These are phyloP conservation scores for Romanogobio albipinnatus DNA, from an alignment of 2,113 vertebrate species.

Conservation along the genomic window DNA sequence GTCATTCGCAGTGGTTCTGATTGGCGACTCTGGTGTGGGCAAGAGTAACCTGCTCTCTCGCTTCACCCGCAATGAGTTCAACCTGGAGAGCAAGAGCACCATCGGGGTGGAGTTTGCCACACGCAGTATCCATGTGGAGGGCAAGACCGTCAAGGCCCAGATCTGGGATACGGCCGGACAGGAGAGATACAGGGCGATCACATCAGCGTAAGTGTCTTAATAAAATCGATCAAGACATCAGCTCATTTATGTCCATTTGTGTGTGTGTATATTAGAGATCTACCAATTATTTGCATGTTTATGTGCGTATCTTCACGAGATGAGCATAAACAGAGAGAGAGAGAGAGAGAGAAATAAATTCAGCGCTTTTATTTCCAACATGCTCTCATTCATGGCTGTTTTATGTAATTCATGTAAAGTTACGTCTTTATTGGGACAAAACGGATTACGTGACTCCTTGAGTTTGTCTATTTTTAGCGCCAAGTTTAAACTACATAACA, in stretches of 20 bases:
- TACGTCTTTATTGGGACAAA: too few species aligned
- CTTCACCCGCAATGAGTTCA: slow-evolving; percentile 89
- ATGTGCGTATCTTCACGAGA: too few species aligned
- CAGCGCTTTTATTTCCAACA: too few species aligned
- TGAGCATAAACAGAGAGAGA: too few species aligned
- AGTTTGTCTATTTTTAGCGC: too few species aligned
- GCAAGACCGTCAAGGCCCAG: slow-evolving; percentile 85
- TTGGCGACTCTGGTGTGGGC: slow-evolving; percentile 86
- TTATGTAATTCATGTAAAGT: too few species aligned
- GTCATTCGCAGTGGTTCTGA: slow-evolving; percentile 79
- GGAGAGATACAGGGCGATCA: slow-evolving; percentile 87
- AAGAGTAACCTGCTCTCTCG: slow-evolving; percentile 88
- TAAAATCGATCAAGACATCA: neutral
- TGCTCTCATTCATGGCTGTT: too few species aligned
- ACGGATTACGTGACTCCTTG: too few species aligned
- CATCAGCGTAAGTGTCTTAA: slow-evolving; percentile 81
- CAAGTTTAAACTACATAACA: too few species aligned
- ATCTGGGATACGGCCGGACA: slow-evolving; percentile 88
- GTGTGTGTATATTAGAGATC: too few species aligned
- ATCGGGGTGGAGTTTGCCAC: slow-evolving; percentile 89
- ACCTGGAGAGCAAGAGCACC: slow-evolving; percentile 87
- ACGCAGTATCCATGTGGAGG: slow-evolving; percentile 84
- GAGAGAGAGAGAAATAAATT: too few species aligned
- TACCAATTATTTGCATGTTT: too few species aligned
- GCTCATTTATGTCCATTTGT: neutral